Conservation (phyloP, 2,797 vertebrate genomes). For the Prionace glauca region DNA sequence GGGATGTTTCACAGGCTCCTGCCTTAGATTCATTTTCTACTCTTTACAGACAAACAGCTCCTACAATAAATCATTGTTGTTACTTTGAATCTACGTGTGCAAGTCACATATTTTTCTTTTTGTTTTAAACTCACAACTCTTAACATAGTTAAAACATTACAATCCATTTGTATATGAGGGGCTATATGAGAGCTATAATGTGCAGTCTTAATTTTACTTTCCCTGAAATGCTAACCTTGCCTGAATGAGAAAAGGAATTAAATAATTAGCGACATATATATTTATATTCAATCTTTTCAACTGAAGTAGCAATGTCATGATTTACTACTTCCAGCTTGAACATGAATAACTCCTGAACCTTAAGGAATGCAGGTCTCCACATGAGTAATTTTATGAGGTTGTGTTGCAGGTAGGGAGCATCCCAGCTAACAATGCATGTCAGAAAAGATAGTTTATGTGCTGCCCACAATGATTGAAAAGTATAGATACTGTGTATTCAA, state of each 20-base stretch:
- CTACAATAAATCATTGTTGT: no score
- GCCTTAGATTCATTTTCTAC: no score
- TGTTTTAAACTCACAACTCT: no score
- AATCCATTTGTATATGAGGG: not conserved
- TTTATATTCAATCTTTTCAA: not conserved
- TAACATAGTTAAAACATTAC: no score
- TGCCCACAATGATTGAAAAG: not conserved
- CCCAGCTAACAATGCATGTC: not conserved
- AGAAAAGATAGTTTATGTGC: not conserved
- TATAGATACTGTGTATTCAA: not conserved
- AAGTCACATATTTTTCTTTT: no score
- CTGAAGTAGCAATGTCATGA: not conserved
- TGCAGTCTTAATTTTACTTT: not conserved
- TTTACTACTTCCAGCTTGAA: not conserved
- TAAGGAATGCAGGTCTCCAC: not conserved
- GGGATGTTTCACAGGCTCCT: no score
- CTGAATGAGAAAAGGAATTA: constrained; percentile 16
- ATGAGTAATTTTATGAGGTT: not conserved
- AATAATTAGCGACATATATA: not conserved
- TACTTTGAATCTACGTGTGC: no score
- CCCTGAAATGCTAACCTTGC: not conserved
- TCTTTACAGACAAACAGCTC: no score
- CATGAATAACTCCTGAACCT: not conserved
- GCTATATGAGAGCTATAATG: not conserved
- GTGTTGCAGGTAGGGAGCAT: not conserved